Conservation (phyloP, 2,888 invertebrate species). For the Helicoverpa assulta region DNA sequence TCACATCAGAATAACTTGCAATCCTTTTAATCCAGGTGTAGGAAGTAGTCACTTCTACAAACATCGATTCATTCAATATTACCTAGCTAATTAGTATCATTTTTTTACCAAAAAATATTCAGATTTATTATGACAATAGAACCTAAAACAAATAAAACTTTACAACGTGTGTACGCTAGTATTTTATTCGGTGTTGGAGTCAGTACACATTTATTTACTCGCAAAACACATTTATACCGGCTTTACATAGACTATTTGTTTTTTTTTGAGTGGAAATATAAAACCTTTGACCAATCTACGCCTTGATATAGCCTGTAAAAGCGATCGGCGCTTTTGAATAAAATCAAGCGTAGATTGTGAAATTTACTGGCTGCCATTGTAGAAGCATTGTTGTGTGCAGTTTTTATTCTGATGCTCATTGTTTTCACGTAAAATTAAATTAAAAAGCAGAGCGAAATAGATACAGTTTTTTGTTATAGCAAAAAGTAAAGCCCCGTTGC, state of each 20-base stretch:
- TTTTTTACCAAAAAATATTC: background rate
- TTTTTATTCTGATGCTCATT: background rate
- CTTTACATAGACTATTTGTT: slow-evolving; percentile 14
- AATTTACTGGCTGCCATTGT: slow-evolving; percentile 25
- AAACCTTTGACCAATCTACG: slow-evolving; percentile 57
- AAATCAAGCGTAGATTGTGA: slow-evolving; percentile 55
- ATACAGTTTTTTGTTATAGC: background rate
- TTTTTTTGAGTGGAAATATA: slow-evolving; percentile 39
- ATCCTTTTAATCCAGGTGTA: no score
- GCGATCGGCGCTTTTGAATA: slow-evolving; percentile 53
- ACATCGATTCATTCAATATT: no score
- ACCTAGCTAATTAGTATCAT: no score
- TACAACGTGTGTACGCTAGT: background rate
- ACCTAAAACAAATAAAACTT: background rate
- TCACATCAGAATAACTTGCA: no score
- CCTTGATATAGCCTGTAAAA: slow-evolving; percentile 41
- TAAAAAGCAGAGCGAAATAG: background rate
- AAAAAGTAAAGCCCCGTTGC: no score
- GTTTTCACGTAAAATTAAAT: slow-evolving; percentile 14
- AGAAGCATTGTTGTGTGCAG: slow-evolving; percentile 7
- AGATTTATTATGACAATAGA: background rate
- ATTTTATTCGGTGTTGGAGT: slow-evolving; percentile 7
- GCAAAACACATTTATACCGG: slow-evolving; percentile 44
- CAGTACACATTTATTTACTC: slow-evolving; percentile 21
- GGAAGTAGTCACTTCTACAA: no score